phyloP scores from a whole-genome alignment of 2,888 invertebrate genomes.

The Camponotus fellah region DNA sequence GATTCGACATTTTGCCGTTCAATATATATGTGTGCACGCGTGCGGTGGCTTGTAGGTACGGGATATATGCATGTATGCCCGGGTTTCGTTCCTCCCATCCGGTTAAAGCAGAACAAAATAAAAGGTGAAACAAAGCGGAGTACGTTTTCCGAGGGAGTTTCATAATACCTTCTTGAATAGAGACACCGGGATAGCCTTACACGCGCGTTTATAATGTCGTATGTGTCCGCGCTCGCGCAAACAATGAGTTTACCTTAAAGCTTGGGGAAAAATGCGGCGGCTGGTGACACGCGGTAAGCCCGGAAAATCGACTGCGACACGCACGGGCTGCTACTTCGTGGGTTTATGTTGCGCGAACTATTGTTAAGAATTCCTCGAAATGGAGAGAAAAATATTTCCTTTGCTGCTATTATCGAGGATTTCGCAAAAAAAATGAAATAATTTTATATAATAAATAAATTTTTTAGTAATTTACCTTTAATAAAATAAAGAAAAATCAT shows the following conservation, averaged over 20 bases:
- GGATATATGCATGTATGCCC: slow-evolving; percentile 52
- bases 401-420: slow-evolving; percentile 20
- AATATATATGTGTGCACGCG: slow-evolving; percentile 22
- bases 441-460: neutral
- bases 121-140: slow-evolving; percentile 76
- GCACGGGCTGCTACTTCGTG: slow-evolving; percentile 42
- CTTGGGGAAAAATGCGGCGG: slow-evolving; percentile 57
- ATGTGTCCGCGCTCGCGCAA: slow-evolving; percentile 65
- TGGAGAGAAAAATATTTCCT: neutral
- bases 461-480: too few species aligned
- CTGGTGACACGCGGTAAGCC: slow-evolving; percentile 49
- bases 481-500: too few species aligned
- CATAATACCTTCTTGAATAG: slow-evolving; percentile 78
- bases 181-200: slow-evolving; percentile 75
- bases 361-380: slow-evolving; percentile 42
- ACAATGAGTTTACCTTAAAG: slow-evolving; percentile 74
- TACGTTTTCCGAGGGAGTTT: slow-evolving; percentile 76
- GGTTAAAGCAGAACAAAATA: slow-evolving; percentile 78
- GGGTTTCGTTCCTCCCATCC: slow-evolving; percentile 76
- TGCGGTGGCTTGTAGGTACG: slow-evolving; percentile 37
- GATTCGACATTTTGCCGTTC: slow-evolving; percentile 72
- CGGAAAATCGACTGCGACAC: slow-evolving; percentile 57
- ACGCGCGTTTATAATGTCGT: slow-evolving; percentile 73
- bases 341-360: slow-evolving; percentile 44
- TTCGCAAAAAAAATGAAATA: neutral